These are phyloP conservation scores for Ormia ochracea DNA, from an alignment of 2,888 invertebrate species.

Conservation along the genomic window DNA sequence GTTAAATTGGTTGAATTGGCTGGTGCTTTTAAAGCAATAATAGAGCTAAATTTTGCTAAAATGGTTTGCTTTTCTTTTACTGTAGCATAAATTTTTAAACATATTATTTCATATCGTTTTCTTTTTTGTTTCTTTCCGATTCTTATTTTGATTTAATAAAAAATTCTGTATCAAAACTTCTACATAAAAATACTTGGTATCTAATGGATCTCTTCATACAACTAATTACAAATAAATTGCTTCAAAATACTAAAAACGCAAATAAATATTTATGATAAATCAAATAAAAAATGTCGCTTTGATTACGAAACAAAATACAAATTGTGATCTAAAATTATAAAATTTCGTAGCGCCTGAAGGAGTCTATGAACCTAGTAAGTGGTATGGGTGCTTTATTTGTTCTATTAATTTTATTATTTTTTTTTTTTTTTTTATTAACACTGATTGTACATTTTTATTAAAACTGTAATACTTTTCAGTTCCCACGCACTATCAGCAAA, in stretches of 20 bases:
- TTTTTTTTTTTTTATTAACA: slow-evolving; percentile 56
- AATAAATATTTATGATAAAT: slow-evolving; percentile 18
- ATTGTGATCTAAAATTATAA: slow-evolving; percentile 62
- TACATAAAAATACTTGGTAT: slow-evolving; percentile 53
- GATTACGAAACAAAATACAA: slow-evolving; percentile 23
- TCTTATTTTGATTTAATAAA: slow-evolving; percentile 37
- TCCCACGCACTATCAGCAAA: slow-evolving; percentile 23
- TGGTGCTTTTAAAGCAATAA: not conserved
- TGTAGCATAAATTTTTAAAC: slow-evolving; percentile 54
- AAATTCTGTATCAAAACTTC: slow-evolving; percentile 61
- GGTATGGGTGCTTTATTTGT: slow-evolving; percentile 77
- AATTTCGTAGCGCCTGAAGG: slow-evolving; percentile 75
- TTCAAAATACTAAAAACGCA: slow-evolving; percentile 43
- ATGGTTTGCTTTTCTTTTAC: slow-evolving; percentile 8
- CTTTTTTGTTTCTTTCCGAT: slow-evolving; percentile 58
- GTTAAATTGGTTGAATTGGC: not conserved
- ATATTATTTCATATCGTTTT: slow-evolving; percentile 61
- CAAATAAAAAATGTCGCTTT: slow-evolving; percentile 18
- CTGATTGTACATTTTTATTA: slow-evolving; percentile 9
- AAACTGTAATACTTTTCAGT: slow-evolving; percentile 52
- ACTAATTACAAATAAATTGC: slow-evolving; percentile 39
- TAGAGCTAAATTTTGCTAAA: slow-evolving; percentile 32
- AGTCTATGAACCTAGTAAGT: slow-evolving; percentile 77
- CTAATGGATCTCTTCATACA: slow-evolving; percentile 48
- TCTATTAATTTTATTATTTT: no score